Base-by-base conservation (phyloP, 2,888 invertebrate genomes). In the Lycia hirtaria region DNA sequence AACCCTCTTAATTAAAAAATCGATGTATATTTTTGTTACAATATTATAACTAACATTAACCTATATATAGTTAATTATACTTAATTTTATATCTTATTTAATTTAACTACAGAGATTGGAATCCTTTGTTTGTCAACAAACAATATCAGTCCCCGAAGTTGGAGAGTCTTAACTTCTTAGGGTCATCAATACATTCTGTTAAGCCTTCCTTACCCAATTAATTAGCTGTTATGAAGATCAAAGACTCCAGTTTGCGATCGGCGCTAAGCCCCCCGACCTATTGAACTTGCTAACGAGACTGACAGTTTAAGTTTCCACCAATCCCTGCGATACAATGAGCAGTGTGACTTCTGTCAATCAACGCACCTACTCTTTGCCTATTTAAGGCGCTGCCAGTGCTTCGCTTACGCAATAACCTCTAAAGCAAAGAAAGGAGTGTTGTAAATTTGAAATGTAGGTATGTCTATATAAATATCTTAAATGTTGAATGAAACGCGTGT, bases 141-240 rank as follows among this genome's bases (percentile, higher is more conserved):
- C 74, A 76, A 78, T 78, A 73, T 77, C 65, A 70, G 67, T 64
- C 69, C 69, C 68, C 66, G 56, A 72, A 77, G 69, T 75, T 78
- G 40, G 59, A 43, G 57, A 60, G 59, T 68, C 75, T 75, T 44
- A 53, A 58, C 57, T 53, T 58, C 57, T 58, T 73, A 69, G 70
- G 63, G 69, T 78, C 78, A 78, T 84, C 87, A 82, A 85, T 85
- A 83, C 75, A 77, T 75, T 77, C 73, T 67, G 77, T 78, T 84
- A 83, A 87, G 83, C 79, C 81, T 83, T 80, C 80, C 77, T 81
- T 73, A 78, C 80, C 79, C 81, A 83, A 87, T 88, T 87, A 88
- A 88, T 88, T 86, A 87, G 84, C 82, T 79, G 81, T 84, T 83
- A 81, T 83, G 78, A 84, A 85, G 87, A 90, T 89, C 88, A 87